Evolutionary conservation across 2,113 vertebrate genomes (phyloP), one percentile per base, ranked within the genome.

Genomic region (Ibidorhyncha struthersii): DNA sequence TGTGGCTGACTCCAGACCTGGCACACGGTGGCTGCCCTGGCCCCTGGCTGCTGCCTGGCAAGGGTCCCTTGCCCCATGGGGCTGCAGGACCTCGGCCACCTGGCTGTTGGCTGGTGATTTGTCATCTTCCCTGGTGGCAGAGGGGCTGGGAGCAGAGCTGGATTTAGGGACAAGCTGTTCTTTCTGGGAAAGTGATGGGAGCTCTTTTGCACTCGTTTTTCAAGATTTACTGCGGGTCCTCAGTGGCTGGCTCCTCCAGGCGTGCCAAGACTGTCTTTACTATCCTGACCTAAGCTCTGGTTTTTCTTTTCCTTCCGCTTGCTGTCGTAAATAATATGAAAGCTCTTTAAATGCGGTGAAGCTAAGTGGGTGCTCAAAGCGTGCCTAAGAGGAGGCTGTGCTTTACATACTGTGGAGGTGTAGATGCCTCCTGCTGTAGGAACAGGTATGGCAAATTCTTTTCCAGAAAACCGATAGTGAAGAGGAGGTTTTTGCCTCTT

Each of bases 131-230:
- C 41, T 10, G 29, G 26, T 19, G 66, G 71, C 16, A 22, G 72
- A 71, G 65, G 32, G 52, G 15, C 62, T 77, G 50, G n/a, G 38
- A 63, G 47, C 8, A 14, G 67, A 81, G 56, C 56, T 93, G 86
- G 67, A 55, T 88, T 85, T 77, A 71, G 80, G 53, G 53, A 96
- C 95, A 87, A 74, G n/a, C 74, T 94, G 82, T 91, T 93, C 85
- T 96, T 95, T 73, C 86, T 1, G 49, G 61, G 71, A 86, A 88
- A 65, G 47, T 34, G n/a, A 70, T 49, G 52, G 74, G 77, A 87
- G 43, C 50, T 52, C 38, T 67, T 74, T 43, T 66, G 47, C 1
- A 0, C 56, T 69, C 1, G 0, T 65, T 79, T 76, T 65, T 22
- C 3, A 5, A 88, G 86, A 96, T 94, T 95, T 93, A 94, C 69